Base-by-base conservation (phyloP, 2,797 vertebrate species). In the Helostoma temminkii region DNA sequence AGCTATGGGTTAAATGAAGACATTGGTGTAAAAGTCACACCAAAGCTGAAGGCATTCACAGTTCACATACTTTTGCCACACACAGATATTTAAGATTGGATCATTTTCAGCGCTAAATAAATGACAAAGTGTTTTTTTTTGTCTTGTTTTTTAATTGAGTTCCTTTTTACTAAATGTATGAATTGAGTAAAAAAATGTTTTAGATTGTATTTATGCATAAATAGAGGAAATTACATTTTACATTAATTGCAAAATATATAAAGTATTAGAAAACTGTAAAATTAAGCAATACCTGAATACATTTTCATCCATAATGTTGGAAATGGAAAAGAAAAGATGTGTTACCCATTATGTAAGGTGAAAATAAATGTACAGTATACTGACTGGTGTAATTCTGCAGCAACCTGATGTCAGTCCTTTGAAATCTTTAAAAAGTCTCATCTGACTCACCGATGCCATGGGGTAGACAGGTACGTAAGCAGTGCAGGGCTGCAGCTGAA, bases 391-490 rank as follows among this genome's bases (percentile, higher is more conserved):
- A 64, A 58, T 32, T 54, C 55, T 63, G 66, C 39, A 15, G 36
- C 60, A 68, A 60, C 14, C 67, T 79, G 76, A 56, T 60, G 71
- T 48, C 61, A 70, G 39, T 69, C n/a, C 48, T 66, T 71, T 76
- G 54, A 74, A 67, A 74, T 59, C 60, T 55, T 60, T 25, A n/a
- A 65, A 58, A 56, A 39, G 5, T 39, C 25, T 52, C 0, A 11
- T 50, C 43, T 49, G 62, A 94, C 96, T 96, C 88, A 98, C 96
- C 88, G 95, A 94, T 21, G 96, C 94, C 83, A 98, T 95, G 0
- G 96, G 96, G 82, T 98, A 98, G 63, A 97, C 93, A 0, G 96
- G 96, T 54, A 98, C 95, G 5, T 97, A 98, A n/a, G 96, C 96
- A 0, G 96, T 96, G 92, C 96, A 97, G 46, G 96, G 96, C 83